Evolutionary conservation across 2,113 vertebrate genomes (phyloP).

Genomic region (Periophthalmodon schlosseri): DNA sequence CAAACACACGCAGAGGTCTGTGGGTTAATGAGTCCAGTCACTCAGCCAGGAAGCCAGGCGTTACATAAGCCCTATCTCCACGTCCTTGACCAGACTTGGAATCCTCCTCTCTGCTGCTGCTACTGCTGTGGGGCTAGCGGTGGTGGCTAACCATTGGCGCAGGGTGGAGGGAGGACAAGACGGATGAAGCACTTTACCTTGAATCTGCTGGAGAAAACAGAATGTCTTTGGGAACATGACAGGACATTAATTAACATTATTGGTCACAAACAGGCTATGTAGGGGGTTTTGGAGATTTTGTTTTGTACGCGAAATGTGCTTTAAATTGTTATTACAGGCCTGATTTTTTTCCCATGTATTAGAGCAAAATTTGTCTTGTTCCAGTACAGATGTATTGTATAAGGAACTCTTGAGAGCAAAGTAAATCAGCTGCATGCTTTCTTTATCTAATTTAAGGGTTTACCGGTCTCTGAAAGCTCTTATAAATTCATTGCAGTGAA

Average conservation of each 20-base stretch:
- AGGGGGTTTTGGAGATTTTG: background rate
- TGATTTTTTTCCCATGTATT: background rate
- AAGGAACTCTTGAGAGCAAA: too few species aligned
- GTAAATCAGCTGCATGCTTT: too few species aligned
- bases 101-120: background rate
- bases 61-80: constrained; percentile 7
- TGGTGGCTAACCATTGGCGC: background rate
- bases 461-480: too few species aligned
- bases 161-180: background rate
- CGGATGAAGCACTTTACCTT: constrained; percentile 1
- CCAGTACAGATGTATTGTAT: too few species aligned
- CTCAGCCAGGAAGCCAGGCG: background rate
- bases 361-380: too few species aligned
- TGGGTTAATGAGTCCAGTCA: constrained; percentile 11
- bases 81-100: background rate
- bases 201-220: background rate
- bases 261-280: background rate
- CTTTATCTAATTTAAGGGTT: too few species aligned
- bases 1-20: background rate
- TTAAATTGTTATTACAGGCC: background rate
- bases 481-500: too few species aligned
- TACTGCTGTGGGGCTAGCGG: background rate
- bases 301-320: background rate
- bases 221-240: constrained; percentile 1
- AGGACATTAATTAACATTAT: background rate